Evolutionary conservation across 92 coral and sea anemone genomes (phyloP), one percentile per base, ranked within the genome.

Genomic region (Parazoanthus darwini): DNA sequence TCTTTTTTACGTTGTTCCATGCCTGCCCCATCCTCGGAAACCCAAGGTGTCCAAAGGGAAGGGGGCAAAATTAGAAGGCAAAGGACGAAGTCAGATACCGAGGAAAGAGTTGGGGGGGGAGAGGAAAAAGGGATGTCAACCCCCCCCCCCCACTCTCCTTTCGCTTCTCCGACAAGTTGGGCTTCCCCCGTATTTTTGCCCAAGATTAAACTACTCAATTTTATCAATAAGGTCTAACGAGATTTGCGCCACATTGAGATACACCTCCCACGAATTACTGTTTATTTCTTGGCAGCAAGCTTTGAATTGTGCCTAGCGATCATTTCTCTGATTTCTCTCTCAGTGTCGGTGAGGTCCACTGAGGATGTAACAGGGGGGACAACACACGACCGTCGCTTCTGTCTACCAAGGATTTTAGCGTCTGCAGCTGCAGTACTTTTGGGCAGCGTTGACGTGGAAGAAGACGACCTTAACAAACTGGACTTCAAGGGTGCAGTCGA

Each of bases 371-470:
- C 92, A 14, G 94, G 79, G 2, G 90, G 82, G 11, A 88, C 94
- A 6, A 92, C 74, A 72, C 98, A 95, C 8, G 98, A 95, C 1
- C 96, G 94, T 11, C 98, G 92, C 78, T 95, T 95, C 85, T 95
- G 96, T 59, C 66, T 90, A 23, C 80, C 43, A 48, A 89, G 74
- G 48, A 44, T 86, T 82, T 86, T 77, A 36, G 26, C 77, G 26
- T 73, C 56, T 18, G 51, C 6, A 7, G 71, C 91, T 44, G 72
- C 79, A 7, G 85, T 79, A 77, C 72, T 92, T 20, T 78, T 74
- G 86, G 78, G 80, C 1, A 56, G 65, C 13, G 79, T 50, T 51
- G 81, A 88, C 3, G 76, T 75, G 51, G 70, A 44, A 42, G 74
- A 79, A 22, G 90, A 85, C 8, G 84, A 68, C 51, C 48, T 73